Conservation (phyloP, 2,888 invertebrate genomes). For the Agrotis segetum region DNA sequence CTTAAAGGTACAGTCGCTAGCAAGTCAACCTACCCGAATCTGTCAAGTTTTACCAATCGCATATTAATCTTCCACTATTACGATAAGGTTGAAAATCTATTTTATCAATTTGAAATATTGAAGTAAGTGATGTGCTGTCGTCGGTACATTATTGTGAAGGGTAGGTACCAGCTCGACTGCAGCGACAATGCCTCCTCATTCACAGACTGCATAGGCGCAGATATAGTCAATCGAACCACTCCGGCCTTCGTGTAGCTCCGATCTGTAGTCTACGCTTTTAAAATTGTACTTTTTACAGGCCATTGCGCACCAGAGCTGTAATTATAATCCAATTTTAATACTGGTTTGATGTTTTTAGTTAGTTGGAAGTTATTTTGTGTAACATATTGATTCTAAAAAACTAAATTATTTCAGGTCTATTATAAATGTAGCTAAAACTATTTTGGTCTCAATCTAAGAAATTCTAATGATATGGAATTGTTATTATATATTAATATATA, state of each 20-base stretch:
- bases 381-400: conserved; percentile 26
- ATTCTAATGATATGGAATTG: conserved; percentile 66
- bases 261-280: background rate
- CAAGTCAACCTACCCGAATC: too few relatives aligned
- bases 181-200: too few relatives aligned
- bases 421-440: conserved; percentile 50
- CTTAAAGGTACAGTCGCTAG: too few relatives aligned
- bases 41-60: too few relatives aligned
- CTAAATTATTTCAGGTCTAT: conserved; percentile 28
- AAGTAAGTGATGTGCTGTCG: too few relatives aligned
- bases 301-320: conserved; percentile 13
- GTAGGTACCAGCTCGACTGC: too few relatives aligned
- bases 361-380: conserved; percentile 30
- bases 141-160: too few relatives aligned
- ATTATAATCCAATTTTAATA: conserved; percentile 42
- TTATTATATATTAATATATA: conserved; percentile 6
- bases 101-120: too few relatives aligned
- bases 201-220: background rate
- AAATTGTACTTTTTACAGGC: background rate
- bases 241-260: too few relatives aligned
- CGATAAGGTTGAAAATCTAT: too few relatives aligned
- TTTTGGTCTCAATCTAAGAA: conserved; percentile 59
- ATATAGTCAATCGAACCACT: background rate
- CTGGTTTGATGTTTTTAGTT: conserved; percentile 37
- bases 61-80: too few relatives aligned